Evolutionary conservation across 2,888 invertebrate genomes (phyloP), one percentile per base, ranked within the genome.

Genomic region (Noctua janthe): DNA sequence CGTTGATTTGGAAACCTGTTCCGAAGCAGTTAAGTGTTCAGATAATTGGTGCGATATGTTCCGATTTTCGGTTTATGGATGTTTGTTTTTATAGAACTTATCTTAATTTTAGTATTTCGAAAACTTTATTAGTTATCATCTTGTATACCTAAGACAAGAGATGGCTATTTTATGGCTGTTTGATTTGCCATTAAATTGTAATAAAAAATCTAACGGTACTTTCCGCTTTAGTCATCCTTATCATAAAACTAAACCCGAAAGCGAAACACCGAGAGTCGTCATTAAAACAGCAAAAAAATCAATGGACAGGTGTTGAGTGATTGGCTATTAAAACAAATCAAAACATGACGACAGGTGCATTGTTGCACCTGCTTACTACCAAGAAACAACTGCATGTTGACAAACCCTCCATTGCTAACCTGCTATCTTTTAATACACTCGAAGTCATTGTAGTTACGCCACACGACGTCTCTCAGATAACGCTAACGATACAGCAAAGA

Each of bases 1-100:
- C 78, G 80, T 75, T 81, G 80, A 79, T 87, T 83, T 82, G 78
- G 74, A 81, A 85, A 88, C 80, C 70, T 67, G 88, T 81, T 88
- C n/a, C 64, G 59, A 67, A 77, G 72, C 23, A 59, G 64, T 64
- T 85, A 77, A 85, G 85, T 80, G 80, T 87, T 88, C 73, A 74
- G 71, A 81, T 88, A 85, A 88, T 83, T 88, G 71, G 62, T 71
- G 70, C 43, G 64, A 72, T 80, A 85, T 81, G 70, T 82, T 66
- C 66, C 43, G 39, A 59, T 70, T 84, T 82, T 80, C 29, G 66
- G 56, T 76, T n/a, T 64, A 70, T 47, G 35, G 29, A 78, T 69
- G 51, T 84, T 71, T 78, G 56, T 85, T 83, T 78, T 75, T 80
- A 80, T 77, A 20, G 64, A 47, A 39, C 78, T 20, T 77, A 76